Conservation (phyloP, 1,140 invertebrate genomes). For the Schlechtendalia chinensis region DNA sequence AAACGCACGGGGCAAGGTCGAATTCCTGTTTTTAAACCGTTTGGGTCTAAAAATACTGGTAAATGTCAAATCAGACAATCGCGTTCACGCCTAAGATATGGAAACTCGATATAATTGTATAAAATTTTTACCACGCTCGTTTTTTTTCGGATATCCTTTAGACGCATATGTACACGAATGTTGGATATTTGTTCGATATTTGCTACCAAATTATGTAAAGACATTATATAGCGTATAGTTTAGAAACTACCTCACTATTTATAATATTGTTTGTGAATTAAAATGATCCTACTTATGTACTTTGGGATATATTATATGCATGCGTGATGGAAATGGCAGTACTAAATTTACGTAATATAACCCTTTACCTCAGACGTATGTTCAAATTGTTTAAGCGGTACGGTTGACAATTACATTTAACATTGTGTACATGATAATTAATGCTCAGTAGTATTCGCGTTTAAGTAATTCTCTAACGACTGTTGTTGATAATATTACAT, state of each 20-base stretch:
- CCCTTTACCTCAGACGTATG: neutral
- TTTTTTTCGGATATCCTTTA: no score
- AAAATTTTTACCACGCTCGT: no score
- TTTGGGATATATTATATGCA: neutral
- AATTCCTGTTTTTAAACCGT: no score
- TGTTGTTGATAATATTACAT: neutral
- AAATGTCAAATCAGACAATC: no score
- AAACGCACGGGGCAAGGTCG: no score
- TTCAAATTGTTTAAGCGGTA: conserved; percentile 12
- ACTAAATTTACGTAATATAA: conserved; percentile 11
- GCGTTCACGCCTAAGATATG: no score
- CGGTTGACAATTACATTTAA: conserved; percentile 22
- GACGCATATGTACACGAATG: no score
- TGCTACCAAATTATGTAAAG: no score
- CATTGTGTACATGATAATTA: neutral
- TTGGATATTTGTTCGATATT: no score
- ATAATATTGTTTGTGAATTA: neutral
- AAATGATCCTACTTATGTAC: conserved; percentile 30
- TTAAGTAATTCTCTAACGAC: neutral
- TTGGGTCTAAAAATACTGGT: no score
- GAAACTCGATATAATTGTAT: no score
- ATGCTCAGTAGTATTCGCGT: neutral
- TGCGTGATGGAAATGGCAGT: neutral
- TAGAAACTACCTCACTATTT: conserved; percentile 1
- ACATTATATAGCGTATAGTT: neutral